A percentile compares a stretch with the other conserved stretches of the same genome.
phyloP scores from a whole-genome alignment of 2,797 vertebrate genomes.

The Crenichthys baileyi region DNA sequence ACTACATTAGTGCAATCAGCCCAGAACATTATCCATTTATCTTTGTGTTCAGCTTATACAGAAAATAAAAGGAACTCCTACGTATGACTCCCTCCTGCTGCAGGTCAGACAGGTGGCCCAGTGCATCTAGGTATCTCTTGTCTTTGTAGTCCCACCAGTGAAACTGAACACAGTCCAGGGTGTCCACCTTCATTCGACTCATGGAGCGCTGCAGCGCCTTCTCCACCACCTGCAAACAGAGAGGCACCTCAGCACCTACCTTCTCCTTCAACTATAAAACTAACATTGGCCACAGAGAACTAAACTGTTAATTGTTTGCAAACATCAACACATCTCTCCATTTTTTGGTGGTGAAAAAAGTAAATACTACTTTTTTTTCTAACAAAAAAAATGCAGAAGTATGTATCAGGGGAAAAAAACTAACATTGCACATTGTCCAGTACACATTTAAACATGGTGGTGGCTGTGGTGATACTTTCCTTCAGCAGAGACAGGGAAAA shows the following conservation, averaged over 20 bases:
- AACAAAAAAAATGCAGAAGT: no score
- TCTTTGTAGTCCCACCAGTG: constrained; percentile 73
- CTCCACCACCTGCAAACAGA: constrained; percentile 60
- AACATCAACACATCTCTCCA: background rate
- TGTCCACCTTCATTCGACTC: constrained; percentile 62
- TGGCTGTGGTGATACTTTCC: no score
- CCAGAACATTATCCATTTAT: background rate
- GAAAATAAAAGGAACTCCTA: constrained; percentile 20
- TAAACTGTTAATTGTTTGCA: background rate
- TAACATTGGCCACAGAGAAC: background rate
- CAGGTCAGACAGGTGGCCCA: constrained; percentile 68
- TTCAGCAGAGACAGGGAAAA: no score
- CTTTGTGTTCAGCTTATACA: background rate
- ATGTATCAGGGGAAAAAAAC: no score
- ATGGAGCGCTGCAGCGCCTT: constrained; percentile 57
- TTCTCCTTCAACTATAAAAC: no score
- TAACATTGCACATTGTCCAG: no score
- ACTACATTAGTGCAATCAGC: background rate
- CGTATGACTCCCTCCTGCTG: constrained; percentile 68
- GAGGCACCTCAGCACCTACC: background rate
- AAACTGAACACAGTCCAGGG: constrained; percentile 72
- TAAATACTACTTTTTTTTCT: no score
- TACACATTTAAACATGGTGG: no score
- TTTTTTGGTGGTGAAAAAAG: no score
- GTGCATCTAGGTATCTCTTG: constrained; percentile 66